These are phyloP conservation scores for Torymus auratus DNA, from an alignment of 2,888 invertebrate genomes.

Conservation along the genomic window DNA sequence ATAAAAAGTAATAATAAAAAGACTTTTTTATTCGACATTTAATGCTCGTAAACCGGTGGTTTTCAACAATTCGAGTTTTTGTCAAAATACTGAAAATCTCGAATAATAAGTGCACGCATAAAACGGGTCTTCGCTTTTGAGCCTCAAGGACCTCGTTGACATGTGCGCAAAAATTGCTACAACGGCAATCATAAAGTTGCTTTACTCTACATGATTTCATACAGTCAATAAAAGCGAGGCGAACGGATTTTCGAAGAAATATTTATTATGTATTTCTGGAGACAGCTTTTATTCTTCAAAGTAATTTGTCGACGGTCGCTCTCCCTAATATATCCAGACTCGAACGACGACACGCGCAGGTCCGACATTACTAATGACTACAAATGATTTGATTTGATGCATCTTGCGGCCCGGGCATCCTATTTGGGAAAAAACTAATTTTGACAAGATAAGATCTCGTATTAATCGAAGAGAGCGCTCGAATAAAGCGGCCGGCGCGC, in stretches of 20 bases:
- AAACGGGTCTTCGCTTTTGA: background rate
- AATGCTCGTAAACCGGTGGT: too few species aligned
- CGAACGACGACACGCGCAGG: background rate
- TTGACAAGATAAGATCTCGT: slow-evolving; percentile 57
- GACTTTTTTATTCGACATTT: too few species aligned
- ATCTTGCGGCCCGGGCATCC: slow-evolving; percentile 30
- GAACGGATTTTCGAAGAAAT: slow-evolving; percentile 20
- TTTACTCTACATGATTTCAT: background rate
- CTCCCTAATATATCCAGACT: too few species aligned
- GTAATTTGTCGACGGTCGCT: slow-evolving; percentile 41
- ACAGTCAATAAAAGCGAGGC: slow-evolving; percentile 2
- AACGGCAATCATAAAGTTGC: background rate
- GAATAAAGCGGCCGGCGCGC: slow-evolving; percentile 52
- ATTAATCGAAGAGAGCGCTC: slow-evolving; percentile 59
- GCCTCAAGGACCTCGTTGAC: background rate
- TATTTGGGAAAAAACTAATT: slow-evolving; percentile 52
- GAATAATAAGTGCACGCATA: background rate
- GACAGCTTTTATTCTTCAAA: slow-evolving; percentile 32
- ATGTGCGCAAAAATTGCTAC: background rate
- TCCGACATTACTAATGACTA: slow-evolving; percentile 51
- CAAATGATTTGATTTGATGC: slow-evolving; percentile 50
- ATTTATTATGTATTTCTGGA: slow-evolving; percentile 43
- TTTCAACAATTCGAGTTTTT: too few species aligned
- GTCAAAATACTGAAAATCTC: too few species aligned
- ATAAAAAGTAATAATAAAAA: too few species aligned